These are phyloP conservation scores for Edolisoma coerulescens DNA, from an alignment of 2,113 vertebrate species.

Conservation along the genomic window DNA sequence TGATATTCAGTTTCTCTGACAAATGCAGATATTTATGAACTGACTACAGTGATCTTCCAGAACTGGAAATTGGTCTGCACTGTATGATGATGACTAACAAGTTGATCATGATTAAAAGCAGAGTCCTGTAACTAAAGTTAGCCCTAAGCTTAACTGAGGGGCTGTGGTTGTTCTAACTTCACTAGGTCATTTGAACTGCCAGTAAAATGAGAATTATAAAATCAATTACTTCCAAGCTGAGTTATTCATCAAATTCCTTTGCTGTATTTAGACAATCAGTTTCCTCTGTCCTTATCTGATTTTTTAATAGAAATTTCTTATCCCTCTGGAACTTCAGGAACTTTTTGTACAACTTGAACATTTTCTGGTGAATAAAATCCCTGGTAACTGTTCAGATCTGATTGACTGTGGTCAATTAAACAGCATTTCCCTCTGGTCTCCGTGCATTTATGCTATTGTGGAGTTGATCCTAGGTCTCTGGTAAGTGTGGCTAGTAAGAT, in stretches of 20 bases:
- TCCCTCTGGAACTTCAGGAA: not conserved
- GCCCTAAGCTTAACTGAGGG: not conserved
- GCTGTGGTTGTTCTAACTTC: not conserved
- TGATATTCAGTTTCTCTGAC: constrained; percentile 47
- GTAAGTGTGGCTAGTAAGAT: not conserved
- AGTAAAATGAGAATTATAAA: constrained; percentile 16
- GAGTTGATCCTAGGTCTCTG: not conserved
- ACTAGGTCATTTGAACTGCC: not conserved
- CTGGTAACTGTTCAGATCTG: not conserved
- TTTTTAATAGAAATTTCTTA: not conserved
- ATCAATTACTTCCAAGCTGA: constrained; percentile 17
- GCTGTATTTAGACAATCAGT: not conserved
- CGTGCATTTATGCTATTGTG: not conserved
- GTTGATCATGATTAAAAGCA: constrained; percentile 61
- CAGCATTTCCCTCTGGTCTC: not conserved
- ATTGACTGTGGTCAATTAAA: not conserved
- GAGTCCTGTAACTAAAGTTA: constrained; percentile 41
- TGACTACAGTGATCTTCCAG: constrained; percentile 32
- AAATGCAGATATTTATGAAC: constrained; percentile 59
- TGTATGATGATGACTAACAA: constrained; percentile 53
- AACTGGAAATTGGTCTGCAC: constrained; percentile 46
- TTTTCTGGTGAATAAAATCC: not conserved
- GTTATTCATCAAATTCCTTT: not conserved
- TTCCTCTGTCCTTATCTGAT: constrained; percentile 5
- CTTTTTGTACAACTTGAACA: not conserved